A percentile compares a stretch with the other conserved stretches of the same genome.
phyloP scores from a whole-genome alignment of 1,140 invertebrate genomes.

The Copidosoma floridanum region DNA sequence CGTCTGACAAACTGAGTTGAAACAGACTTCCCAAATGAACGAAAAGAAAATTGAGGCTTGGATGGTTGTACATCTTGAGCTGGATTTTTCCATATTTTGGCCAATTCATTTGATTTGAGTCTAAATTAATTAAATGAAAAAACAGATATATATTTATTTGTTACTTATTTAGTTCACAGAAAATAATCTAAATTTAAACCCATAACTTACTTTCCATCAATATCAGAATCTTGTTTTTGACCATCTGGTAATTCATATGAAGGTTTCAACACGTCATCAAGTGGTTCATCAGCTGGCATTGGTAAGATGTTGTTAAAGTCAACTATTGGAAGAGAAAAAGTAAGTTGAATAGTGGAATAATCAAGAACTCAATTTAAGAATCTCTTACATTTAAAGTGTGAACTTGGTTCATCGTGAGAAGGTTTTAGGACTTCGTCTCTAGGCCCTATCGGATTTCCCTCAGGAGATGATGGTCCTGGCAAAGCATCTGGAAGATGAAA shows the following conservation, averaged over 20 bases:
- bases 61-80: neutral
- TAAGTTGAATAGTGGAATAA: no score
- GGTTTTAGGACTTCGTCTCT: conserved; percentile 55
- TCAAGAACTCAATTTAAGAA: no score
- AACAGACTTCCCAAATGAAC: conserved; percentile 43
- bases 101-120: conserved; percentile 47
- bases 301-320: conserved; percentile 9
- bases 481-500: no score
- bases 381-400: conserved; percentile 2
- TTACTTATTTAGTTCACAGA: no score
- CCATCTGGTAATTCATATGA: conserved; percentile 18
- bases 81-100: conserved; percentile 43
- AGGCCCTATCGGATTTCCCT: conserved; percentile 31
- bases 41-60: conserved; percentile 15
- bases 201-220: conserved; percentile 58
- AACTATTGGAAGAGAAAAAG: conserved; percentile 15
- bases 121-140: conserved; percentile 36
- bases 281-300: conserved; percentile 31
- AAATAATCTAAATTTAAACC: neutral
- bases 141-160: conserved; percentile 2
- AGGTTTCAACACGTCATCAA: conserved; percentile 54
- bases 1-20: conserved; percentile 43
- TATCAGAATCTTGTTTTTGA: conserved; percentile 49
- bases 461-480: conserved; percentile 25
- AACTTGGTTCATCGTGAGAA: conserved; percentile 9